Evolutionary conservation across 2,888 invertebrate genomes (phyloP).

Genomic region (Neoscelio sp.): DNA sequence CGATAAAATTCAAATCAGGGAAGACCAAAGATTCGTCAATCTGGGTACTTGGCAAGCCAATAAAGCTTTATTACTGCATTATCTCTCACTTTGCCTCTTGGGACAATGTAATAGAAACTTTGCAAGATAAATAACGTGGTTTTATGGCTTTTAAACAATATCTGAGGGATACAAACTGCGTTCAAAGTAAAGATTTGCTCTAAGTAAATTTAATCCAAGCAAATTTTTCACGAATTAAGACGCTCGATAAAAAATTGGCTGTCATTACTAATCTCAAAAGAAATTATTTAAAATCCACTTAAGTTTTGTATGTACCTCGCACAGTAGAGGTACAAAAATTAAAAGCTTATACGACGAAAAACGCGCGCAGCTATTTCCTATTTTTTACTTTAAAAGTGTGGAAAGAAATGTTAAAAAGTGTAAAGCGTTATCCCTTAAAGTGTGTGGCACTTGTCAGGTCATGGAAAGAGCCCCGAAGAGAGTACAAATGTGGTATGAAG

Average conservation of each 20-base stretch:
- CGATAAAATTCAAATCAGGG: conserved; percentile 48
- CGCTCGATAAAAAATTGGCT: no score
- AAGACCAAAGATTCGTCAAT: conserved; percentile 32
- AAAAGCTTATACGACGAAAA: no score
- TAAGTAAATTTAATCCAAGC: not conserved
- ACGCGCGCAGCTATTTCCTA: not conserved
- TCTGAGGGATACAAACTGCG: not conserved
- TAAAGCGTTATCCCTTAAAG: conserved; percentile 21
- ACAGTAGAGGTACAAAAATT: no score
- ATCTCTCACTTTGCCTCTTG: conserved; percentile 19
- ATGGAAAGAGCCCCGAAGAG: conserved; percentile 1
- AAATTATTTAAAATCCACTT: no score
- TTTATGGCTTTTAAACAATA: not conserved
- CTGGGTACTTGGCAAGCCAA: conserved; percentile 12
- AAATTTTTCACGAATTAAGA: not conserved
- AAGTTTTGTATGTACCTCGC: no score
- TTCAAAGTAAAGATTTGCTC: conserved; percentile 4
- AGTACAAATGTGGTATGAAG: conserved; percentile 6
- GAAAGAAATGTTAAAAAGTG: not conserved
- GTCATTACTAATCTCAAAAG: no score
- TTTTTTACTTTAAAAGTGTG: not conserved
- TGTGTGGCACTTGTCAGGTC: conserved; percentile 11
- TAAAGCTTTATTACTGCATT: conserved; percentile 37
- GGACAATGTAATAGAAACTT: conserved; percentile 32
- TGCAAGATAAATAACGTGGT: conserved; percentile 23